phyloP scores from a whole-genome alignment of 2,113 vertebrate genomes.

The Zosterops pallidus region DNA sequence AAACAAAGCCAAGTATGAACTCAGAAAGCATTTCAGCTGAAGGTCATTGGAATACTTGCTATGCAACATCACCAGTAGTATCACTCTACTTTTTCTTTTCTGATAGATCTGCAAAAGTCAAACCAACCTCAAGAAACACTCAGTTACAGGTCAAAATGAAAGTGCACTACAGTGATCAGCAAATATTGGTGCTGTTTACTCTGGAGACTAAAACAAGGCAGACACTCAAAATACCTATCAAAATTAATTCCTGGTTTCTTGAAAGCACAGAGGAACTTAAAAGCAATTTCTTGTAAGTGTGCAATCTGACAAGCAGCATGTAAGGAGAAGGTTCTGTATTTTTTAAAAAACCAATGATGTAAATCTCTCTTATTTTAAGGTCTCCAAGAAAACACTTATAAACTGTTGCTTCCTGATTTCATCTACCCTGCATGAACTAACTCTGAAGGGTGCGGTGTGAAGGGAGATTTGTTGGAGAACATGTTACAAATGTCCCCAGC shows the following conservation, averaged over 20 bases:
- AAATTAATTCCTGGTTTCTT: not conserved
- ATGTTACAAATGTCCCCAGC: not conserved
- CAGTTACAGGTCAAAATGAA: not conserved
- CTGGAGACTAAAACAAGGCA: not conserved
- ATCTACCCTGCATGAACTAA: not conserved
- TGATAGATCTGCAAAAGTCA: not conserved
- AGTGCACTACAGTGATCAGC: not conserved
- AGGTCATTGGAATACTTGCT: slow-evolving; percentile 16
- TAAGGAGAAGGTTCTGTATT: not conserved
- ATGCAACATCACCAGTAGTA: not conserved
- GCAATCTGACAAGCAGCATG: not conserved
- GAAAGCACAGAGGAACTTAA: not conserved
- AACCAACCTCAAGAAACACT: not conserved
- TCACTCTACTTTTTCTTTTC: not conserved
- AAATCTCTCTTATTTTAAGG: not conserved
- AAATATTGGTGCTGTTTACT: not conserved
- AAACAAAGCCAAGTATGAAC: slow-evolving; percentile 42
- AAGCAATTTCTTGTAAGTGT: not conserved
- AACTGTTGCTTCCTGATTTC: not conserved
- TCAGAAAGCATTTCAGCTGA: slow-evolving; percentile 37
- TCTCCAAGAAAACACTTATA: not conserved
- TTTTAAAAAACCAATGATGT: not conserved
- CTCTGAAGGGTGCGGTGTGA: not conserved
- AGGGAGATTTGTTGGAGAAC: not conserved
- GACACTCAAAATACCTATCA: not conserved